Evolutionary conservation across 2,797 vertebrate species (phyloP).

Genomic region (Chiloscyllium punctatum): DNA sequence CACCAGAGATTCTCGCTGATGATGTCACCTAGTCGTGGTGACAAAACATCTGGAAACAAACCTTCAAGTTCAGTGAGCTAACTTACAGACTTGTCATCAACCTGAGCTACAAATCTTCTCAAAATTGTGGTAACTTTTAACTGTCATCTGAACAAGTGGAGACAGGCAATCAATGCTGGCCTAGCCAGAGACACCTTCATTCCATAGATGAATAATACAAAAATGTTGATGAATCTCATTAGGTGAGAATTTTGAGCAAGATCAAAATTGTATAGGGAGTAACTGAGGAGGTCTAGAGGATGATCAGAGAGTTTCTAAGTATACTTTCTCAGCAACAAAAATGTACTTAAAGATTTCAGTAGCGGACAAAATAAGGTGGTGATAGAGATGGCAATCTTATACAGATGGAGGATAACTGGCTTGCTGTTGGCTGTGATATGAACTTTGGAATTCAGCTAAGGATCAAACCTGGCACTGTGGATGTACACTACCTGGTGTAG

Average conservation of each 20-base stretch:
- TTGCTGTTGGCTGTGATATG: not conserved
- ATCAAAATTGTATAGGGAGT: not conserved
- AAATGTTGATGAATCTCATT: not conserved
- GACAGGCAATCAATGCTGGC: no score
- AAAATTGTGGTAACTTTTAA: no score
- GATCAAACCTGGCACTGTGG: not conserved
- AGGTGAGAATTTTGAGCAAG: not conserved
- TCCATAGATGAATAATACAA: no score
- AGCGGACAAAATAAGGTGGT: not conserved
- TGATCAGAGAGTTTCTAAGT: not conserved
- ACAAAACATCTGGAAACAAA: no score
- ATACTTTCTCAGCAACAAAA: not conserved
- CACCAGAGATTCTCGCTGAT: no score
- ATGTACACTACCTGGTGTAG: not conserved
- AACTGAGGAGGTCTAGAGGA: not conserved
- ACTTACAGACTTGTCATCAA: no score
- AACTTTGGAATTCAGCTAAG: not conserved
- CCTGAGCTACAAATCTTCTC: no score
- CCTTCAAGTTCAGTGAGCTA: no score
- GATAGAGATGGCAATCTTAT: not conserved
- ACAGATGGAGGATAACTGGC: not conserved
- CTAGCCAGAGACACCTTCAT: no score
- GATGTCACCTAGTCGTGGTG: no score
- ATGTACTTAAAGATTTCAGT: not conserved
- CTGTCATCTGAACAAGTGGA: no score